Evolutionary conservation across 2,888 invertebrate genomes (phyloP), one percentile per base, ranked within the genome.

Genomic region (Tortricodes alternella): DNA sequence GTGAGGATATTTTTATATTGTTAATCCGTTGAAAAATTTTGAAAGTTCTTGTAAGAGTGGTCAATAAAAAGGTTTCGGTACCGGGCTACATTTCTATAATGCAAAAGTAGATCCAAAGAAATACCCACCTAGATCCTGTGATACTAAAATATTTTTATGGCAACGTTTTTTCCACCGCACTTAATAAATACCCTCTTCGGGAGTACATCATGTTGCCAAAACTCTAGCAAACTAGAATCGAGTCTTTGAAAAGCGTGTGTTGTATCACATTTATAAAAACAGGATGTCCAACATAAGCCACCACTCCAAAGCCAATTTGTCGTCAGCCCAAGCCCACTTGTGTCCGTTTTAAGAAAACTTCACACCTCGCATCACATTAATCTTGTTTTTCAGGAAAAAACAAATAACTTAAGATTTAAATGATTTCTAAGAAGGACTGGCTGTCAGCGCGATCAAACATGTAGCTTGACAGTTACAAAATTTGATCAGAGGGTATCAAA

Each of bases 311-410:
- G n/a, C 49, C 44, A 44, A 50, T 50, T 44, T 50, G 37, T 53
- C 52, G 46, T 66, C 56, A 63, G 70, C 71, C 68, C 63, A 62
- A 64, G 53, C 41, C 66, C 62, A 62, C 70, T 63, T 62, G 66
- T 32, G 60, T 65, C 64, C 52, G 53, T 63, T 65, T 64, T 63
- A 59, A 62, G 65, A 68, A 62, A 74, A 74, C 68, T 85, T 86
- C 80, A 84, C 87, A 84, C 86, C 80, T 85, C 73, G 46, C 44
- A 65, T 62, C 65, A 73, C 77, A 86, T 85, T 76, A 80, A 85
- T 87, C 83, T 80, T 80, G 55, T 59, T 68, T 76, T 74, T 74
- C 75, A 71, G 34, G 46, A 67, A 62, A 68, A 74, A 78, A 78
- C 73, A 78, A 80, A 80, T 74, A 76, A 61, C 62, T 61, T 60